Conservation (phyloP, 2,888 invertebrate species). For the Phortica okadai region DNA sequence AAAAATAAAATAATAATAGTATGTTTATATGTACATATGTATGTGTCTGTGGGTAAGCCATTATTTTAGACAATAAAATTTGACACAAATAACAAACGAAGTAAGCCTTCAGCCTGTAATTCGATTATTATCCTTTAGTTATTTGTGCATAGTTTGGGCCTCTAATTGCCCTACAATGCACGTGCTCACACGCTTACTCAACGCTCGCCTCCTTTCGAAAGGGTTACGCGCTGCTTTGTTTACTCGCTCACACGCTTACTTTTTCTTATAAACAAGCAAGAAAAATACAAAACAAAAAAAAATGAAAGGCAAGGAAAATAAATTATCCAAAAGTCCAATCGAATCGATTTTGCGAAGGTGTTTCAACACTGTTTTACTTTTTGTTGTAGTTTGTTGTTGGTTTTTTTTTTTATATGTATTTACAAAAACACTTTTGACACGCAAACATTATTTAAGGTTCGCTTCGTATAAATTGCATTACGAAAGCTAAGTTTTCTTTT, state of each 20-base stretch:
- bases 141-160: background rate
- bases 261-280: too few species aligned
- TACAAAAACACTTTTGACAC: background rate
- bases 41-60: background rate
- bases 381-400: background rate
- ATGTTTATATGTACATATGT: background rate
- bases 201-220: background rate
- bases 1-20: background rate
- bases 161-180: slow-evolving; percentile 17
- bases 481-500: background rate
- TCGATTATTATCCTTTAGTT: slow-evolving; percentile 24
- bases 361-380: background rate
- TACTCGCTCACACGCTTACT: too few species aligned
- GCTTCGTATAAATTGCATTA: background rate
- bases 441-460: background rate
- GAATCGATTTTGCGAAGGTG: background rate
- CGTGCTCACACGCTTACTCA: background rate
- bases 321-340: slow-evolving; percentile 19
- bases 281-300: background rate
- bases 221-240: background rate
- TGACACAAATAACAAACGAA: slow-evolving; percentile 13
- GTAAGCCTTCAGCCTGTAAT: background rate
- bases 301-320: background rate
- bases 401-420: background rate
- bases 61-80: slow-evolving; percentile 23